These are phyloP conservation scores for Procavia capensis DNA, from an alignment of 2,113 vertebrate species.

Conservation along the genomic window DNA sequence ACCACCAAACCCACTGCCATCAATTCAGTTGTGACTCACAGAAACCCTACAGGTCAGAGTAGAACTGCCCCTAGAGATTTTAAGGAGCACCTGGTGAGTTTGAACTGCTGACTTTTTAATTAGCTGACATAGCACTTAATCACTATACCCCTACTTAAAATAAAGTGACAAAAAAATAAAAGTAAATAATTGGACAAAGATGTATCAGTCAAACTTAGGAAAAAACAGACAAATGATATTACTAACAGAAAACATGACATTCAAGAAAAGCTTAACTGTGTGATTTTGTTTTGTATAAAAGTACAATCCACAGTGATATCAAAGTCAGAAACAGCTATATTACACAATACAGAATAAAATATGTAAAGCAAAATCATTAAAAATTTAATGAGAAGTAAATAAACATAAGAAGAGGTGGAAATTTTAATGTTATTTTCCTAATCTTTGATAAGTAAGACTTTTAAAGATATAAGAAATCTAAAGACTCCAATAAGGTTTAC, in stretches of 20 bases:
- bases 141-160: too few relatives aligned
- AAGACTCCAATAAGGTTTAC: not conserved
- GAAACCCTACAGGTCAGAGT: too few relatives aligned
- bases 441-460: not conserved
- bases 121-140: too few relatives aligned
- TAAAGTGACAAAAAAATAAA: not conserved
- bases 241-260: not conserved
- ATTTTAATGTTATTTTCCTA: not conserved
- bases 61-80: too few relatives aligned
- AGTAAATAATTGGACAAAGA: conserved; percentile 21
- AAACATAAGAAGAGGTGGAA: not conserved
- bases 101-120: too few relatives aligned
- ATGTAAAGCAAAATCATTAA: not conserved
- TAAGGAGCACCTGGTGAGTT: too few relatives aligned
- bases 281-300: not conserved
- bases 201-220: not conserved
- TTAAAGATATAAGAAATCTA: not conserved
- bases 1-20: too few relatives aligned
- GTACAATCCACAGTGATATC: not conserved
- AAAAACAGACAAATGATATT: not conserved
- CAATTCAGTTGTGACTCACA: too few relatives aligned
- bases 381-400: not conserved
- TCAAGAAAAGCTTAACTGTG: conserved; percentile 5
- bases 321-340: not conserved
- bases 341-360: not conserved